Evolutionary conservation across 2,888 invertebrate species (phyloP), one percentile per base, ranked within the genome.

Genomic region (Pachliopta kotzebuea): DNA sequence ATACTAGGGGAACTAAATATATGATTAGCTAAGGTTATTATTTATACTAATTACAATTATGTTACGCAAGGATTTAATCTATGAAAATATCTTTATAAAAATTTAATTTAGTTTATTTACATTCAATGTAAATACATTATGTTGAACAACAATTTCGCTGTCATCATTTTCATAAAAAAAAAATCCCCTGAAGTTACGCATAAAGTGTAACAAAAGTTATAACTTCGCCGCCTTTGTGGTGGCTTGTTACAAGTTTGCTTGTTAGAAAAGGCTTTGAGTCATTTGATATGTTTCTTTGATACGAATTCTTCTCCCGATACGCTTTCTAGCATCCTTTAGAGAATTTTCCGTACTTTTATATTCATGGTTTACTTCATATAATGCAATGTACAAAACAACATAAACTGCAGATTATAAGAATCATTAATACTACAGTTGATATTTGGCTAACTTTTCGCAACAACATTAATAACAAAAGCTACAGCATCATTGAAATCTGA

Each of bases 231-330:
- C 54, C 59, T 64, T 56, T 64, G 64, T 56, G 59, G 64, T 50
- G 64, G 59, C 70, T 70, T 67, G 72, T 72, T 70, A 72, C 71
- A 72, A 73, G 69, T 72, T 72, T 68, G 71, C 71, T 72, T 72
- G 72, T 73, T 74, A 72, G 69, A 62, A 70, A 69, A 70, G 56
- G 64, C 64, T 64, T 64, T 64, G 64, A 64, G 56, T 64, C 52
- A 64, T 64, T 64, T 63, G 63, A 63, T 63, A 63, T 63, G 63
- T 63, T 63, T 63, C 63, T 58, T 63, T 63, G 63, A 58, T 58
- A 58, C 37, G 45, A 54, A 56, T 45, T 54, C 62, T 52, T 62
- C 56, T 57, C 23, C 42, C 62, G 56, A 62, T 57, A 62, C 42
- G 26, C 42, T 52, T 57, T 9, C 45, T n/a, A n/a, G n/a, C 24